Evolutionary conservation across 2,797 vertebrate species (phyloP).

Genomic region (Emys orbicularis): DNA sequence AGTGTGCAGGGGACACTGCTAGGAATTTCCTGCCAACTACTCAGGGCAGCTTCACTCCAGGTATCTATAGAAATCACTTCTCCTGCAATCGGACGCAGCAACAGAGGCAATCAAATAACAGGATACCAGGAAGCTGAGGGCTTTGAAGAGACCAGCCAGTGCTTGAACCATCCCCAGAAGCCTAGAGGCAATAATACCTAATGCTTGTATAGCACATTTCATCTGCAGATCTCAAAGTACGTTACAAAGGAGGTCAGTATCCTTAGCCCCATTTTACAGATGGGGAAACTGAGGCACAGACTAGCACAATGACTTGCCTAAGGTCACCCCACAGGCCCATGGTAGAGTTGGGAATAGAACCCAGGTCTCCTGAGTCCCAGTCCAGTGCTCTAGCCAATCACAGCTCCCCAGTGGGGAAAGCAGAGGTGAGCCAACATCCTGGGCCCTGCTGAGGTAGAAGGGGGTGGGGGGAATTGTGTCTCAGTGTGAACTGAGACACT

Average conservation of each 20-base stretch:
- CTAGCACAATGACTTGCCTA: not conserved
- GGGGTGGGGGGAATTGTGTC: not conserved
- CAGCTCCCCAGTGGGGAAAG: not conserved
- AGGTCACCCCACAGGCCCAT: not conserved
- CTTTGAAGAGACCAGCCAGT: not conserved
- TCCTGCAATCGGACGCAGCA: not conserved
- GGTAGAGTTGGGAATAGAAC: not conserved
- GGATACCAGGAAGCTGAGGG: not conserved
- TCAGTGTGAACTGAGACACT: not conserved
- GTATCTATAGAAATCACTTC: not conserved
- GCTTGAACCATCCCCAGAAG: not conserved
- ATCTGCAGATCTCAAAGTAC: not conserved
- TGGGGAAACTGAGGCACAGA: not conserved
- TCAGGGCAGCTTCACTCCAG: too few species aligned
- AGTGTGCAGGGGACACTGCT: too few species aligned
- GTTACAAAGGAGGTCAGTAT: not conserved
- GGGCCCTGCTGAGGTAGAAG: not conserved
- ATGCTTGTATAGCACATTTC: not conserved
- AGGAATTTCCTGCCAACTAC: too few species aligned
- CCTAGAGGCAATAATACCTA: not conserved
- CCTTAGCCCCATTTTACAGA: not conserved
- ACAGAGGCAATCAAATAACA: not conserved
- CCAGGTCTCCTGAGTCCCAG: not conserved
- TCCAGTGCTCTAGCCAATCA: not conserved
- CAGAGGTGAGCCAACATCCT: not conserved